Base-by-base conservation (phyloP, 2,888 invertebrate genomes). In the Electrophaes corylata region DNA sequence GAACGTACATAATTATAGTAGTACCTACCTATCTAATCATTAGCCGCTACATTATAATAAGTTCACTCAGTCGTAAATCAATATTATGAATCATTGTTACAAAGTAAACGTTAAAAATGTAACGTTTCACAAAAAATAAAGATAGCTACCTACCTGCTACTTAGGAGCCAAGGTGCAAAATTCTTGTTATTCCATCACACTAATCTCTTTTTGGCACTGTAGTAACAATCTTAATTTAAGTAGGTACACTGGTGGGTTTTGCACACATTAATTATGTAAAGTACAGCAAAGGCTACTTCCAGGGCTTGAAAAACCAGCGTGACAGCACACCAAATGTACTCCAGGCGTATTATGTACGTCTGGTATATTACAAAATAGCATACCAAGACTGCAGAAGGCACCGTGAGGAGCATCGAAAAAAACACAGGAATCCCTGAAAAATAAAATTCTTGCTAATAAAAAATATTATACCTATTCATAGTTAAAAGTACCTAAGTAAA, bases 331-430 rank as follows among this genome's bases (percentile, higher is more conserved):
- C 98, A 94, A 72, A 98, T 97, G 73, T 97, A 95, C 90, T 98
- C 98, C 65, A 98, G 92, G 66, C 96, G 93, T 47, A 98, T 93
- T 54, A 97, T 96, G 84, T 96, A 96, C 35, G 96, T 96, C 90
- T 98, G 98, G 95, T 97, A 97, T 65, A 96, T 92, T 60, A 98
- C 93, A 78, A 98, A 95, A 89, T 98, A 98, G 57, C 96, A 92
- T n/a, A 97, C 95, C 35, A 96, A 96, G 58, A 96, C 89, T 39
- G 96, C 94, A 67, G 97, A 96, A 4, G 98, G 98, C 75, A 97
- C 93, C 59, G 97, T 96, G 64, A 98, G 92, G 53, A 96, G 78
- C 65, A 98, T 94, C 45, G 97, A 98, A 67, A 96, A 92, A 63
- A 96, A 93, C 58, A 98, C 96, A 60, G 97, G 96, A 75, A 96